A percentile compares a stretch with the other conserved stretches of the same genome.
Conservation (phyloP, 2,113 vertebrate genomes). For the Eonycteris spelaea region DNA sequence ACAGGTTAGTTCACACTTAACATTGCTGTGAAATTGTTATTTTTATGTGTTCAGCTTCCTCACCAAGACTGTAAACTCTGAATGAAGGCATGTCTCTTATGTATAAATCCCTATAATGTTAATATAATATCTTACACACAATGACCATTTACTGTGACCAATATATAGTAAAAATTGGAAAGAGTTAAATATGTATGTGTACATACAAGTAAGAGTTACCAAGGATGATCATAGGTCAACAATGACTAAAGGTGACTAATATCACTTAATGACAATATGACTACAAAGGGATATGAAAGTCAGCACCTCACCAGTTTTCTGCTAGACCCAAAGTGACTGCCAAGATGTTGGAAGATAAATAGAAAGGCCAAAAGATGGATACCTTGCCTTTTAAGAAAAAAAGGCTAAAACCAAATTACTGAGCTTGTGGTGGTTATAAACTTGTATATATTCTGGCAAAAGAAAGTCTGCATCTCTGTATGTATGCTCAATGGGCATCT, state of each 20-base stretch:
- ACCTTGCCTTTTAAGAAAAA: background rate
- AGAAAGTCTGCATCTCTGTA: background rate
- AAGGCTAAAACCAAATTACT: background rate
- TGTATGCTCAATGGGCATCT: background rate
- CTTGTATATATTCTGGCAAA: background rate
- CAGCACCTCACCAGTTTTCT: background rate
- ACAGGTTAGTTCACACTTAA: background rate
- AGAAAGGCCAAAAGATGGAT: background rate
- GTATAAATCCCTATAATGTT: conserved; percentile 24
- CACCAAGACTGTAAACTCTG: background rate
- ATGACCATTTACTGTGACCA: background rate
- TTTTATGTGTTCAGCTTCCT: conserved; percentile 42
- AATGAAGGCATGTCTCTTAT: background rate
- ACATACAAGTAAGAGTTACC: background rate
- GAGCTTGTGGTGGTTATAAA: background rate
- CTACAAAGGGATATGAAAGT: background rate
- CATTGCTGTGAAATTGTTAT: background rate
- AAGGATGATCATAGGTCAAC: background rate
- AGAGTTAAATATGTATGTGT: background rate
- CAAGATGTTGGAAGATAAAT: background rate
- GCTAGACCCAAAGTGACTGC: background rate
- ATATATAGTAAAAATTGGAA: conserved; percentile 12
- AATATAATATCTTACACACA: conserved; percentile 7
- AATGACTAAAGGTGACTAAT: background rate
- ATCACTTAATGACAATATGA: background rate